A percentile compares a stretch with the other conserved stretches of the same genome.
phyloP scores from a whole-genome alignment of 1,140 invertebrate genomes.

The Zaprionus ghesquierei region DNA sequence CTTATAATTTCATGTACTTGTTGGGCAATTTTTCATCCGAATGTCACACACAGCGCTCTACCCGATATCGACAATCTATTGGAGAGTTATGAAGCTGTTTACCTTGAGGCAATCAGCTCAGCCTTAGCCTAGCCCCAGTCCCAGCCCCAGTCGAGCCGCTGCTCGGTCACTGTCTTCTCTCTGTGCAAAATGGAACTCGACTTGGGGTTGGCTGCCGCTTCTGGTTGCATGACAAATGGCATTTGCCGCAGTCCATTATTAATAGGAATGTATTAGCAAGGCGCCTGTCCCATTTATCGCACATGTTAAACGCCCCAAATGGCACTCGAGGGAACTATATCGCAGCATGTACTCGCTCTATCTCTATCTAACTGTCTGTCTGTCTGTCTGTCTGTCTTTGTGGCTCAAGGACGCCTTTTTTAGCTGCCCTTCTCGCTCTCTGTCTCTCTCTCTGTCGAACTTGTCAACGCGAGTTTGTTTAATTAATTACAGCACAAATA shows the following conservation, averaged over 20 bases:
- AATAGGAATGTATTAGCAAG: conserved; percentile 67
- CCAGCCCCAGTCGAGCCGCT: neutral
- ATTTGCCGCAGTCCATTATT: conserved; percentile 71
- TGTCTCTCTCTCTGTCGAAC: conserved; percentile 29
- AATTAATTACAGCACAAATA: conserved; percentile 57
- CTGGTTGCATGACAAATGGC: conserved; percentile 67
- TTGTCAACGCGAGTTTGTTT: conserved; percentile 48
- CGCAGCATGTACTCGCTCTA: conserved; percentile 24
- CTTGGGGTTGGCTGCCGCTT: neutral
- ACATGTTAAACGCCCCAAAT: conserved; percentile 62
- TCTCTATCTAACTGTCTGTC: neutral
- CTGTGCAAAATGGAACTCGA: neutral
- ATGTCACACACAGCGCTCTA: conserved; percentile 34
- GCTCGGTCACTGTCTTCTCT: conserved; percentile 4
- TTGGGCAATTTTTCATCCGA: conserved; percentile 39
- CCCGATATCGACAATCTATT: conserved; percentile 43
- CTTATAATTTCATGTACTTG: conserved; percentile 30
- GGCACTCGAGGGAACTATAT: conserved; percentile 71
- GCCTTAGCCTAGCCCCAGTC: neutral
- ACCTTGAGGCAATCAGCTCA: conserved; percentile 32
- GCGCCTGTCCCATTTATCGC: conserved; percentile 71
- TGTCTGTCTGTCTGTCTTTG: neutral
- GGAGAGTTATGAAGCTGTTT: conserved; percentile 49
- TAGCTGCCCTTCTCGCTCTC: neutral
- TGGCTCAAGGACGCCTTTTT: conserved; percentile 33